Evolutionary conservation across 2,888 invertebrate species (phyloP).

Genomic region (Ceramica pisi): DNA sequence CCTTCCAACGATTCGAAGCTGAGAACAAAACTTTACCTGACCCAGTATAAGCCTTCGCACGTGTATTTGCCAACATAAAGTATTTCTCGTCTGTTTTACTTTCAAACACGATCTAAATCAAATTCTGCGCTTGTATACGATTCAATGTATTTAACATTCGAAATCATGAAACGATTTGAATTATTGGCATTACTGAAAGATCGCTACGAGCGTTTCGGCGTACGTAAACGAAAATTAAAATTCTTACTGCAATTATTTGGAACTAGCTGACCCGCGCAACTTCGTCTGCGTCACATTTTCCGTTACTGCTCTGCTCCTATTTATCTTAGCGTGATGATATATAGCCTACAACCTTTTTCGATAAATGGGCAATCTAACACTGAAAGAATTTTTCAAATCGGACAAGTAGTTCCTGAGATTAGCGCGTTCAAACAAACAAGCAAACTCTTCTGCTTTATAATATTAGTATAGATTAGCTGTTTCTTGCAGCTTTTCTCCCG

Average conservation of each 20-base stretch:
- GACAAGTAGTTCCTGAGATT: too few relatives aligned
- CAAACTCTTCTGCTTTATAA: too few relatives aligned
- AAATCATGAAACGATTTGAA: constrained; percentile 61
- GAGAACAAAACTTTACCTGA: constrained; percentile 74
- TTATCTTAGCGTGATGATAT: too few relatives aligned
- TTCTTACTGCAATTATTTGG: constrained; percentile 8
- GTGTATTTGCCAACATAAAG: constrained; percentile 54
- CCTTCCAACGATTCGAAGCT: constrained; percentile 39
- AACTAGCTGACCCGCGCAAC: too few relatives aligned
- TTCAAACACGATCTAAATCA: constrained; percentile 44
- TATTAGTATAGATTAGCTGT: too few relatives aligned
- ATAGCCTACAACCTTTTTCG: too few relatives aligned
- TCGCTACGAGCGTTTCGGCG: constrained; percentile 25
- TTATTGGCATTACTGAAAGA: constrained; percentile 60
- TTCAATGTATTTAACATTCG: constrained; percentile 59
- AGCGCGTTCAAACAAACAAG: too few relatives aligned
- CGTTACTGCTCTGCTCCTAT: too few relatives aligned
- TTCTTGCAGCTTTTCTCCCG: too few relatives aligned
- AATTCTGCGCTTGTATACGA: constrained; percentile 43
- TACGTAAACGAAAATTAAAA: constrained; percentile 24
- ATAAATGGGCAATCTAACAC: too few relatives aligned
- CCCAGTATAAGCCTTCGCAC: constrained; percentile 60
- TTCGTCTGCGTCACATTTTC: too few relatives aligned
- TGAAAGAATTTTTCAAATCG: too few relatives aligned
- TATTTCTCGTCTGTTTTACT: constrained; percentile 48